Evolutionary conservation across 2,888 invertebrate genomes (phyloP), one percentile per base, ranked within the genome.

Genomic region (Megaustenia siamemsis): DNA sequence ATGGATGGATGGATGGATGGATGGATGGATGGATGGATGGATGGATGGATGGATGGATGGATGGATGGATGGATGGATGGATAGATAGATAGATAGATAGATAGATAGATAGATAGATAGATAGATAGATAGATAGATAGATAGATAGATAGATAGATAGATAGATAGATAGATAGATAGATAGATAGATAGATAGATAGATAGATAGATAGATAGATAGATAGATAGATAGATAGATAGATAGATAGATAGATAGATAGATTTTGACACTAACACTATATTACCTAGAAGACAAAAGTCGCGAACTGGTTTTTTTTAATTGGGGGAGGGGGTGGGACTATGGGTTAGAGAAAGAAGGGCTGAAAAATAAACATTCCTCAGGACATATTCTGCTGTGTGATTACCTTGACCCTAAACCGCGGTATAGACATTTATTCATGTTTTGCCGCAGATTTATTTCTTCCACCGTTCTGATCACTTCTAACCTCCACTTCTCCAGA

Each of bases 261-360:
- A n/a, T n/a, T n/a, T n/a, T n/a, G n/a, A n/a, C n/a, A n/a, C n/a
- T n/a, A n/a, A n/a, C n/a, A n/a, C n/a, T n/a, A n/a, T n/a, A n/a
- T n/a, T n/a, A n/a, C n/a, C n/a, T n/a, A n/a, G n/a, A n/a, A n/a
- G n/a, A n/a, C n/a, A n/a, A n/a, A n/a, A n/a, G n/a, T n/a, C n/a
- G n/a, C n/a, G n/a, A n/a, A n/a, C n/a, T n/a, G n/a, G n/a, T n/a
- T n/a, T n/a, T n/a, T n/a, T n/a, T n/a, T n/a, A 32, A 32, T 32
- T 8, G 69, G 63, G 43, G 66, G 69, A 56, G 53, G 63, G 35
- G 66, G 60, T 5, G 49, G 76, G 56, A 21, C 45, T 60, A 63
- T 15, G 28, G 40, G 63, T 28, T 4, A 18, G 18, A 32, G 32
- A 18, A 66, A 18, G 24, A 38, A 35, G 63, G 43, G 76, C 60